Conservation (phyloP, 2,113 vertebrate genomes). For the Pseudorectes ferrugineus region DNA sequence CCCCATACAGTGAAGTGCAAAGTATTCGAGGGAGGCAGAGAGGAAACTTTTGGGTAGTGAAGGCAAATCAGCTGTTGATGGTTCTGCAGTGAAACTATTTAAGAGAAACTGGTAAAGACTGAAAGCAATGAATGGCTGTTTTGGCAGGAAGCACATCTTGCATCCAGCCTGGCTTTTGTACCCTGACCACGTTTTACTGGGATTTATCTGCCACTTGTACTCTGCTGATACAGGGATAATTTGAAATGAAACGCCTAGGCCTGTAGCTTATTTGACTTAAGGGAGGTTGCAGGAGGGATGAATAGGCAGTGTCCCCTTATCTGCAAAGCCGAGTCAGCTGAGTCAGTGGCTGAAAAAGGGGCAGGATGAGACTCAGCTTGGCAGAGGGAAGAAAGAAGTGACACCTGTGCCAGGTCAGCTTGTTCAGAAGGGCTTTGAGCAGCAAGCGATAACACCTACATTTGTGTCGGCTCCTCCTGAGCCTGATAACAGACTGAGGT, state of each 20-base stretch:
- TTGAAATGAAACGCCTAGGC: not conserved
- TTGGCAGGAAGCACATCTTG: not conserved
- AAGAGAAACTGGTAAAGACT: not conserved
- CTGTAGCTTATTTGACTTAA: not conserved
- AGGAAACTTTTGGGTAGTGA: not conserved
- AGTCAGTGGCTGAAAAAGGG: not conserved
- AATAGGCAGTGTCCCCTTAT: conserved; percentile 1
- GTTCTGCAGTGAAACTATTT: not conserved
- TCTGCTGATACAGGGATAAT: not conserved
- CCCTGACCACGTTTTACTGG: not conserved
- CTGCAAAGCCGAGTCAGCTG: not conserved
- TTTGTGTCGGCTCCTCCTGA: not conserved
- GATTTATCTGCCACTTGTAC: not conserved
- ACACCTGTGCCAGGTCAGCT: not conserved
- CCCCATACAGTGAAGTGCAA: not conserved
- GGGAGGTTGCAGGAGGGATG: not conserved
- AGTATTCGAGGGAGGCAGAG: not conserved
- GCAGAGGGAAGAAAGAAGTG: not conserved
- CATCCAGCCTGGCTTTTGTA: not conserved
- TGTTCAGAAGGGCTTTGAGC: not conserved
- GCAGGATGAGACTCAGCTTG: not conserved
- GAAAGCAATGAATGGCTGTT: not conserved
- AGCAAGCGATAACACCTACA: not conserved
- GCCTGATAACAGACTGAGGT: not conserved
- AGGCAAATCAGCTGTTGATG: not conserved